phyloP scores from a whole-genome alignment of 2,888 invertebrate species.

The Erannis defoliaria region DNA sequence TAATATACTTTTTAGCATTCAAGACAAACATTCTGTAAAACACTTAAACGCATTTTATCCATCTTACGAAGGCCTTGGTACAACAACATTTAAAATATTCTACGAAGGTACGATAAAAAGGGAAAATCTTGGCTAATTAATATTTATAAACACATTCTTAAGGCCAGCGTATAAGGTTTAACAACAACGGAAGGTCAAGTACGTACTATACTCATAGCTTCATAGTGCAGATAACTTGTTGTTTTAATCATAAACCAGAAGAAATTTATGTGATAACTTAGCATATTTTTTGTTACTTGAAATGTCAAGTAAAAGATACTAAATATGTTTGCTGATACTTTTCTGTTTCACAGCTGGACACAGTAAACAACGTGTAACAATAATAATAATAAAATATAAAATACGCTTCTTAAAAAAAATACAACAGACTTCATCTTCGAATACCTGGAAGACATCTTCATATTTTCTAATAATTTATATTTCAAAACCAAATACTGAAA shows the following conservation, averaged over 20 bases:
- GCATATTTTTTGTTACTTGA: background rate
- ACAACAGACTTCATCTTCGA: no score
- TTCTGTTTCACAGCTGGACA: no score
- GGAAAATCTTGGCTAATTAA: constrained; percentile 16
- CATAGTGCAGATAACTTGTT: no score
- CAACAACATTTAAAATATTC: constrained; percentile 2
- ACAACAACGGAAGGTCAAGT: constrained; percentile 3
- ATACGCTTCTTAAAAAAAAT: no score
- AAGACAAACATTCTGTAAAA: background rate
- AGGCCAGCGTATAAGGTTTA: constrained; percentile 7
- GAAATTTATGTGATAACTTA: background rate
- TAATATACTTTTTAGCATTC: background rate
- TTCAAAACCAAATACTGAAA: no score
- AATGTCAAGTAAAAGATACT: no score
- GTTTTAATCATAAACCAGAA: background rate
- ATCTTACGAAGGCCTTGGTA: constrained; percentile 5
- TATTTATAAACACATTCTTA: constrained; percentile 14
- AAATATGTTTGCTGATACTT: no score
- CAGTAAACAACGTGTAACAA: no score
- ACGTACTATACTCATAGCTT: background rate
- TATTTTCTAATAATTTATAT: no score
- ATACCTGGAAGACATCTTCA: no score
- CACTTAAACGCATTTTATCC: background rate
- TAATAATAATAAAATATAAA: no score
- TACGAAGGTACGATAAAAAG: constrained; percentile 8